These are phyloP conservation scores for Festucalex cinctus DNA, from an alignment of 2,113 vertebrate species.

Conservation along the genomic window DNA sequence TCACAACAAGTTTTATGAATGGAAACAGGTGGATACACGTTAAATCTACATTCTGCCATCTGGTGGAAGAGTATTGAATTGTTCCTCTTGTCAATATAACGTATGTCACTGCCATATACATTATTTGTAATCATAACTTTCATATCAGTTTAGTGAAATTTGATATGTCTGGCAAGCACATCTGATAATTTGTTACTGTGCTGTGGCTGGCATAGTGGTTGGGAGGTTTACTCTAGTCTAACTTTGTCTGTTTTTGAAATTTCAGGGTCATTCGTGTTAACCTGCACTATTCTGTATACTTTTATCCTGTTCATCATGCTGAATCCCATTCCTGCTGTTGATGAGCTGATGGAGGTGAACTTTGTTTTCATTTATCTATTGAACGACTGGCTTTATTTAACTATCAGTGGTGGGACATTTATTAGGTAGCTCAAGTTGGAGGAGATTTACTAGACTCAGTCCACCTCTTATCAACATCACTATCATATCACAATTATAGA, in stretches of 20 bases:
- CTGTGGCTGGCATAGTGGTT: neutral
- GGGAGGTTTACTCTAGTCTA: neutral
- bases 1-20: too few relatives aligned
- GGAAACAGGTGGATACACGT: too few relatives aligned
- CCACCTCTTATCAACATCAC: neutral
- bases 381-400: neutral
- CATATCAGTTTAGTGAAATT: too few relatives aligned
- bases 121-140: too few relatives aligned
- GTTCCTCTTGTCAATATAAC: too few relatives aligned
- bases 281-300: constrained; percentile 54
- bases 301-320: constrained; percentile 87
- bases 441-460: neutral
- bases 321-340: constrained; percentile 78
- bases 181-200: too few relatives aligned
- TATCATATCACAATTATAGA: neutral
- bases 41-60: neutral
- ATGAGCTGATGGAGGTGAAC: constrained; percentile 83
- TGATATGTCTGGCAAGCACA: too few relatives aligned
- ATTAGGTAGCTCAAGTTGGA: neutral
- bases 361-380: neutral
- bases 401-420: neutral
- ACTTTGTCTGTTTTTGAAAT: constrained; percentile 1
- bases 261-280: constrained; percentile 73
- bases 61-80: neutral
- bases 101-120: too few relatives aligned